Evolutionary conservation across 1,140 invertebrate genomes (phyloP), one percentile per base, ranked within the genome.

Genomic region (Magallana angulata): DNA sequence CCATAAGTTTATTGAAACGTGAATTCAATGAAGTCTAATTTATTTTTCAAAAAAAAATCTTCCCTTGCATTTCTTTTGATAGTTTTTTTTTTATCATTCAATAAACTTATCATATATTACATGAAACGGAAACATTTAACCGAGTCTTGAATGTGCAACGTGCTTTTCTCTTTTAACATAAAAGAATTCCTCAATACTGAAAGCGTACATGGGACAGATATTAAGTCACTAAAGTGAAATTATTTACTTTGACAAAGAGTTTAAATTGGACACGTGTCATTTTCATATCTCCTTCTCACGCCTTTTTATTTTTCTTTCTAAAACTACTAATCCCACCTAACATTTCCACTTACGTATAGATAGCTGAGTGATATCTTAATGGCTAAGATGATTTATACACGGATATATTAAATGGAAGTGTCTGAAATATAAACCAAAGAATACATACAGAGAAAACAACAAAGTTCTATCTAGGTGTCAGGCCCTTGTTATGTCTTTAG

Each of bases 261-360:
- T 76, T 76, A 30, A 76, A 76, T 30, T 76, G 24, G 36, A 76
- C 68, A 76, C 68, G 68, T 76, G 68, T 76, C 68, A 76, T 76
- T 30, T 76, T 30, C 14, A 76, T 76, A 76, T 12, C 68, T 30
- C 18, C 68, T 76, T 76, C 24, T 36, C 18, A 36, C 68, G 24
- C 24, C 18, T 76, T 76, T 76, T n/a, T 36, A 76, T 76, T 76
- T 30, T 76, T 12, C 36, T 76, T 36, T 16, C 14, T 8, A 30
- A 36, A 76, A 76, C 24, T 76, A 76, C 12, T 76, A 76, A 76
- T 36, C 68, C 4, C 36, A 9, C 68, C 24, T 1, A 76, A 30
- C 68, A 76, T 18, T 24, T 11, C 68, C 68, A 76, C 68, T 30
- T 76, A 76, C 11, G 12, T 12, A 62, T 3, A 62, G 60, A 62